Percentiles rank a stretch among this genome's conserved stretches.
Conservation (phyloP, 2,888 invertebrate genomes). For the Allolobophora icterica region DNA sequence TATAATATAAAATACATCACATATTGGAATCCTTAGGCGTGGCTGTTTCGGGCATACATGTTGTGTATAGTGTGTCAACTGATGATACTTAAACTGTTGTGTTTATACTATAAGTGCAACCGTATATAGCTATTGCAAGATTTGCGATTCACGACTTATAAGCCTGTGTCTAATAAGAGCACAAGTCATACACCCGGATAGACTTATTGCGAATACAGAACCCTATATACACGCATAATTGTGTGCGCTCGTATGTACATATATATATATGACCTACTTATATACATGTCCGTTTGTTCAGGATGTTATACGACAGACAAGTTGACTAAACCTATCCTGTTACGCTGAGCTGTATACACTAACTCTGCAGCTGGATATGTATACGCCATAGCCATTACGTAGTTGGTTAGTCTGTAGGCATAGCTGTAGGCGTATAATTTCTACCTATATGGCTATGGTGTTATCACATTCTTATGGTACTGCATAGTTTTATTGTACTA, state of each 20-base stretch:
- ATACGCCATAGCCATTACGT: background rate
- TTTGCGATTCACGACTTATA: too few species aligned
- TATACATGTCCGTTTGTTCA: background rate
- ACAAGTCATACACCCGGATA: background rate
- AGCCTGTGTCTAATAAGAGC: background rate
- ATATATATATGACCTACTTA: background rate
- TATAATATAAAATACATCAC: background rate
- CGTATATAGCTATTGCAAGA: background rate
- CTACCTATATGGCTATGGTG: background rate
- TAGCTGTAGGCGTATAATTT: background rate
- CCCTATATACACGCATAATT: background rate
- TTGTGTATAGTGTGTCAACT: background rate
- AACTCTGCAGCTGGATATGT: background rate
- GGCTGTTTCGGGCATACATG: background rate
- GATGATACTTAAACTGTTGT: background rate
- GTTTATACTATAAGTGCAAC: background rate
- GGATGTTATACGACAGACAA: background rate
- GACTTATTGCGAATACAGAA: background rate
- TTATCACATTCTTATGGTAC: too few species aligned
- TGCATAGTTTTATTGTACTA: background rate
- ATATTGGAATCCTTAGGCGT: background rate
- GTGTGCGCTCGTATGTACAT: background rate
- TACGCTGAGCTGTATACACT: slow-evolving; percentile 1
- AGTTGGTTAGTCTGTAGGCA: background rate
- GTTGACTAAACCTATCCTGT: background rate